Conservation (phyloP, 1,140 invertebrate genomes). For the Planococcus citri region DNA sequence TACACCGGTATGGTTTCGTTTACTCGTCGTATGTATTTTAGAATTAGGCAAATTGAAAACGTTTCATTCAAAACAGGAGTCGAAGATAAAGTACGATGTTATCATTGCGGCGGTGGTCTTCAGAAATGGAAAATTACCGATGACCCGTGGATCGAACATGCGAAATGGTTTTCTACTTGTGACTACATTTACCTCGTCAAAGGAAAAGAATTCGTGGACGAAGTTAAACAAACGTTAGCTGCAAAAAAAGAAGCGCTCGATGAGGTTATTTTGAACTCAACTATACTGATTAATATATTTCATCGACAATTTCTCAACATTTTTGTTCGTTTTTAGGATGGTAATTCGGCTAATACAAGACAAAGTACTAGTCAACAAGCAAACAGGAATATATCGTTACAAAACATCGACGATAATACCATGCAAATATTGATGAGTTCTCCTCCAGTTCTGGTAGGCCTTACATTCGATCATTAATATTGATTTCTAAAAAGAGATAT, state of each 20-base stretch:
- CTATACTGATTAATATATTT: neutral
- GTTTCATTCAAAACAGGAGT: slow-evolving; percentile 34
- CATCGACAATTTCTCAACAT: neutral
- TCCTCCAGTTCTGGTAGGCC: neutral
- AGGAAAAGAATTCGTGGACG: slow-evolving; percentile 59
- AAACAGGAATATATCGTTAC: neutral
- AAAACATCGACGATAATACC: neutral
- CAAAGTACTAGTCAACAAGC: neutral
- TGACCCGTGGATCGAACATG: slow-evolving; percentile 81
- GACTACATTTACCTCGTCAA: slow-evolving; percentile 62
- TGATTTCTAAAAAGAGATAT: neutral
- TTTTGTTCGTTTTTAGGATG: neutral
- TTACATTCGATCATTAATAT: neutral
- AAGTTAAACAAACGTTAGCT: neutral
- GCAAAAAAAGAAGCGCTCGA: neutral
- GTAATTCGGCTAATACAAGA: neutral
- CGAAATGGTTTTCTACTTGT: slow-evolving; percentile 76
- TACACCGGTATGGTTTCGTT: slow-evolving; percentile 42
- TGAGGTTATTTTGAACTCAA: neutral
- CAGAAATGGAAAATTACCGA: slow-evolving; percentile 73
- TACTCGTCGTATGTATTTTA: neutral
- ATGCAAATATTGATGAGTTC: neutral
- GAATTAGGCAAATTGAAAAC: neutral
- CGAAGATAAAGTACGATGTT: slow-evolving; percentile 70
- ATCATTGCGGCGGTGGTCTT: slow-evolving; percentile 79